Conservation (phyloP, 2,113 vertebrate species). For the Vanacampus margaritifer region DNA sequence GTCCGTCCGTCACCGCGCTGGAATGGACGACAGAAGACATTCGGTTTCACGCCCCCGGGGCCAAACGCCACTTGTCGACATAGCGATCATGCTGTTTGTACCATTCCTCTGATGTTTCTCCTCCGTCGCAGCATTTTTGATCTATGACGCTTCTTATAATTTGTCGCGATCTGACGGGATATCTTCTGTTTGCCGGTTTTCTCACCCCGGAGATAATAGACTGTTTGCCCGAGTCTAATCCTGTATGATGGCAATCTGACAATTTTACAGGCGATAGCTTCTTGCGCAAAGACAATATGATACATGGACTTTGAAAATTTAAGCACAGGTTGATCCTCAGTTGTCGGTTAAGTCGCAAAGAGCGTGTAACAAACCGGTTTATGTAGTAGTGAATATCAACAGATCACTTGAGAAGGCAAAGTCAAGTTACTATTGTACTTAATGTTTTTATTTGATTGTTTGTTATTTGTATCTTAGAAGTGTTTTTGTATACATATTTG, state of each 20-base stretch:
- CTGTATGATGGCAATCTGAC: slow-evolving; percentile 59
- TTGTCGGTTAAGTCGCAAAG: not conserved
- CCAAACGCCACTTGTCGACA: not conserved
- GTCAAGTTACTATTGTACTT: too few relatives aligned
- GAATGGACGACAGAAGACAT: slow-evolving; percentile 44
- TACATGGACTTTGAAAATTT: not conserved
- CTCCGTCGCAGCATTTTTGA: not conserved
- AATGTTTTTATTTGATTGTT: too few relatives aligned
- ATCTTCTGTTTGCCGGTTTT: slow-evolving; percentile 43
- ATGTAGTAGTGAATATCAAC: too few relatives aligned
- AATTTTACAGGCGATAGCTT: slow-evolving; percentile 44
- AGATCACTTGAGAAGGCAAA: too few relatives aligned
- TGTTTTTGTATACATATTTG: too few relatives aligned
- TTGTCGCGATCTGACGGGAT: slow-evolving; percentile 45
- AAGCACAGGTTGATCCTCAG: not conserved
- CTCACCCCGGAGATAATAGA: slow-evolving; percentile 43
- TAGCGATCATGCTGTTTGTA: slow-evolving; percentile 5
- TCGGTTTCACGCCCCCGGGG: slow-evolving; percentile 38
- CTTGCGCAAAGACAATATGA: slow-evolving; percentile 33
- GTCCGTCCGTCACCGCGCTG: slow-evolving; percentile 56
- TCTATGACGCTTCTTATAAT: slow-evolving; percentile 42
- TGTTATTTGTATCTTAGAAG: too few relatives aligned
- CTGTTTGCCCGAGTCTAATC: slow-evolving; percentile 55
- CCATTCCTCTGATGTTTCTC: slow-evolving; percentile 22
- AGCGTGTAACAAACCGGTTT: too few relatives aligned